Base-by-base conservation (phyloP, 1,140 invertebrate species). In the Galendromus occidentalis region DNA sequence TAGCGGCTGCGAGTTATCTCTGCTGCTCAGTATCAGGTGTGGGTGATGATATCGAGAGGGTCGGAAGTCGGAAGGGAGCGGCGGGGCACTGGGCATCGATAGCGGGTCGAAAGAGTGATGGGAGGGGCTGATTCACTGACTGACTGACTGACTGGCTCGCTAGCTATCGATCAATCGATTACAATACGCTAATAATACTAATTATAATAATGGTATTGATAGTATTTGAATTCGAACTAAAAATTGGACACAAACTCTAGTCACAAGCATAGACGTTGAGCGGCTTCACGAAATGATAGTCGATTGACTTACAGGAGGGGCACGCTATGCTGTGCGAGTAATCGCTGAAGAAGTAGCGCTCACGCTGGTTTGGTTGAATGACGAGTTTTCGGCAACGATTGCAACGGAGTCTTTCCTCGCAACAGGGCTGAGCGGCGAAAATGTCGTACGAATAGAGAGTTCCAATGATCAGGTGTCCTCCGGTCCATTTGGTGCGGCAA, bases 401-500 rank as follows among this genome's bases (percentile, higher is more conserved):
- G 79, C 90, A 93, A 87, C 91, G 80, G 65, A 95, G 81, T 71
- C 91, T 82, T 72, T 93, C 88, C 73, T 85, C 81, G 79, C 92
- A 97, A 74, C 93, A 97, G 17, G 91, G 90, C 79, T 86, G 89
- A 51, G 91, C 91, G 73, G 92, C 92, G 76, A 97, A 96, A 68
- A 97, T 90, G 76, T 97, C 92, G 72, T 94, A 97, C 47, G 90
- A 88, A 76, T 97, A 97, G 89, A 95, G 93, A 64, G 91, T 93
- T 51, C 93, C 92, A 18, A 96, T 79, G 41, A 95, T 87, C 45
- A 96, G 81, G 41, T 87, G 87, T 7, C 87, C 87, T 18, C 92
- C 92, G 74, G 92, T 87, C 91, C 92, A 97, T 66, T 83, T 84
- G 67, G 83, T 82, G 65, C 83, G 83, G 76, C 92, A 96, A 75